Conservation (phyloP, 2,797 vertebrate species). For the Lutjanus campechanus region DNA sequence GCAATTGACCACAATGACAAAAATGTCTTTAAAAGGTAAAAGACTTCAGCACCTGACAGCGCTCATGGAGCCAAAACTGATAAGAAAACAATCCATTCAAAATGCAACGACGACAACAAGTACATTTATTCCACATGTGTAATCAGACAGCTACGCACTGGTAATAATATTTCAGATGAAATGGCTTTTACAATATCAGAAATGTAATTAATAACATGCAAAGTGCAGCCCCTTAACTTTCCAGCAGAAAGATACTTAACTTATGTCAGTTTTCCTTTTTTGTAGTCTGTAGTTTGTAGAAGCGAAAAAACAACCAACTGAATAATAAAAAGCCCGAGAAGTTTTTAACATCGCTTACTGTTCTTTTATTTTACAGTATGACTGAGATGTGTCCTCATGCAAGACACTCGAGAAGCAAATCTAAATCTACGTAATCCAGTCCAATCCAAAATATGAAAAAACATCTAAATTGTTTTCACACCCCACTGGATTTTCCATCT, state of each 20-base stretch:
- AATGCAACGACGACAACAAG: too few relatives aligned
- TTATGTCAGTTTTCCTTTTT: constrained; percentile 2
- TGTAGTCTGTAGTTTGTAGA: background rate
- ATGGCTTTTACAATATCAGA: too few relatives aligned
- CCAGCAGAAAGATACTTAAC: background rate
- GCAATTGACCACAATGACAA: too few relatives aligned
- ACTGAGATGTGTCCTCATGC: constrained; percentile 46
- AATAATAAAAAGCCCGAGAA: background rate
- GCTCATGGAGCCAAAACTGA: too few relatives aligned
- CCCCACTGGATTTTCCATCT: constrained; percentile 47
- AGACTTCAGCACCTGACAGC: too few relatives aligned
- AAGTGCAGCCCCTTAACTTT: background rate
- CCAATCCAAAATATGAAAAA: constrained; percentile 29
- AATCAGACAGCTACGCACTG: too few relatives aligned
- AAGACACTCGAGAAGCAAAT: constrained; percentile 41
- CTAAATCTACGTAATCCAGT: constrained; percentile 36
- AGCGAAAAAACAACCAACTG: background rate
- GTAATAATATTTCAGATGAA: too few relatives aligned
- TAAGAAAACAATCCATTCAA: too few relatives aligned
- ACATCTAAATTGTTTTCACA: constrained; percentile 26
- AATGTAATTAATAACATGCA: too few relatives aligned
- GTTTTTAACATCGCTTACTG: constrained; percentile 3
- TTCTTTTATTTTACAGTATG: background rate
- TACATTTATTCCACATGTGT: too few relatives aligned
- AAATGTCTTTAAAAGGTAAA: too few relatives aligned